Conservation (phyloP, 1,140 invertebrate genomes). For the Drosophila saltans region DNA sequence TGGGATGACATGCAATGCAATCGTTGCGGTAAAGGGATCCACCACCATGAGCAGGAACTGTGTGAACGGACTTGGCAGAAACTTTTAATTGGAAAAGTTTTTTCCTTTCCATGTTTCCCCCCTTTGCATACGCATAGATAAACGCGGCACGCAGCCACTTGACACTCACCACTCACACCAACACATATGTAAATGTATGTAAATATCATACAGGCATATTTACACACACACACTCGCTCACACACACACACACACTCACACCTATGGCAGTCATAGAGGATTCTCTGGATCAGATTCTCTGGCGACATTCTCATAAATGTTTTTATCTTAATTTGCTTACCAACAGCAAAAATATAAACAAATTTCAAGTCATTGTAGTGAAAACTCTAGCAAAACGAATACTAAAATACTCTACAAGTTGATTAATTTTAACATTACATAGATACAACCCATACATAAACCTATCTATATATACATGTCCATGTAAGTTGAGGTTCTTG, state of each 20-base stretch:
- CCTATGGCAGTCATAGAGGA: constrained; percentile 10
- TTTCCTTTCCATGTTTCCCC: not conserved
- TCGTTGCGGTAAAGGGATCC: not conserved
- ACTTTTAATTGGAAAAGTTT: constrained; percentile 79
- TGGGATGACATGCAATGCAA: not conserved
- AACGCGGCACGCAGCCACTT: constrained; percentile 37
- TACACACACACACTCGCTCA: too few relatives aligned
- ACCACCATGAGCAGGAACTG: constrained; percentile 9
- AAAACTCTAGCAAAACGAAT: not conserved
- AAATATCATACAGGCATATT: constrained; percentile 22
- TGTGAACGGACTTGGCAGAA: constrained; percentile 42
- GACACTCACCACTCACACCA: constrained; percentile 5
- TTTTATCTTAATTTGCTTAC: constrained; percentile 65
- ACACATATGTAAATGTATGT: constrained; percentile 49
- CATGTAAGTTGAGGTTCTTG: too few relatives aligned
- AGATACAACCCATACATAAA: too few relatives aligned
- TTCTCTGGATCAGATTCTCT: constrained; percentile 39
- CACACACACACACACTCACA: not conserved
- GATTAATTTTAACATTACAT: too few relatives aligned
- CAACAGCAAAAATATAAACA: not conserved
- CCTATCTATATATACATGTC: too few relatives aligned
- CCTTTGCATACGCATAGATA: constrained; percentile 73
- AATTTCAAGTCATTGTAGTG: not conserved
- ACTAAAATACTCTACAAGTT: not conserved
- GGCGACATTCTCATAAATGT: constrained; percentile 68